phyloP scores from a whole-genome alignment of 2,113 vertebrate genomes.

The Cervus canadensis region DNA sequence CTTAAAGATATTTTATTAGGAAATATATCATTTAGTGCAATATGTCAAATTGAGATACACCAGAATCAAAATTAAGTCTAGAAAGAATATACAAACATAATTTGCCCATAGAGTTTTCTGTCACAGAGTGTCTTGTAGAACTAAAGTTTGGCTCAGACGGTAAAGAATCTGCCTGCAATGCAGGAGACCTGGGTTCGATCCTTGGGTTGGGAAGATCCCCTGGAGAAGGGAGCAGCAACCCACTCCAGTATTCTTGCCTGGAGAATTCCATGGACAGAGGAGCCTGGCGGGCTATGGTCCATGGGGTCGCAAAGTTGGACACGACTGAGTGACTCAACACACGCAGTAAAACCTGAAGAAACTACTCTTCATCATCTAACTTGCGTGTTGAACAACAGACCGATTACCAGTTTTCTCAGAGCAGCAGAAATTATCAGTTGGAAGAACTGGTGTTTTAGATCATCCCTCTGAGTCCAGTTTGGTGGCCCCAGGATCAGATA shows the following conservation, averaged over 20 bases:
- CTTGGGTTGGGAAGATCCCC: not conserved
- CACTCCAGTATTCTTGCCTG: not conserved
- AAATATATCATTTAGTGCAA: not conserved
- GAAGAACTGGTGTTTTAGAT: not conserved
- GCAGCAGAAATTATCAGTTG: not conserved
- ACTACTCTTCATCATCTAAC: not conserved
- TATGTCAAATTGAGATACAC: not conserved
- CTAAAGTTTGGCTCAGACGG: not conserved
- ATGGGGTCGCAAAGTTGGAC: rapidly evolving
- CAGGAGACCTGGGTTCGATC: not conserved
- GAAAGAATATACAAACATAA: not conserved
- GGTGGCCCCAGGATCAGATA: not conserved
- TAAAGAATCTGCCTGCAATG: not conserved
- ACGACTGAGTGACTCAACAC: not conserved
- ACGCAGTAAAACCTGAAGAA: not conserved
- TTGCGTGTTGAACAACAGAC: not conserved
- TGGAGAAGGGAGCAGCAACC: not conserved
- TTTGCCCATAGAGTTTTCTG: not conserved
- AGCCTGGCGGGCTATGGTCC: not conserved
- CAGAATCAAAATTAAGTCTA: not conserved
- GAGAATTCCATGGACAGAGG: not conserved
- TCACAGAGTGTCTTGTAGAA: not conserved
- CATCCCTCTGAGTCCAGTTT: not conserved
- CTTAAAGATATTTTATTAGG: not conserved
- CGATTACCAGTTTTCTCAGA: not conserved